These are phyloP conservation scores for Ophraella communa DNA, from an alignment of 2,888 invertebrate genomes.

Conservation along the genomic window DNA sequence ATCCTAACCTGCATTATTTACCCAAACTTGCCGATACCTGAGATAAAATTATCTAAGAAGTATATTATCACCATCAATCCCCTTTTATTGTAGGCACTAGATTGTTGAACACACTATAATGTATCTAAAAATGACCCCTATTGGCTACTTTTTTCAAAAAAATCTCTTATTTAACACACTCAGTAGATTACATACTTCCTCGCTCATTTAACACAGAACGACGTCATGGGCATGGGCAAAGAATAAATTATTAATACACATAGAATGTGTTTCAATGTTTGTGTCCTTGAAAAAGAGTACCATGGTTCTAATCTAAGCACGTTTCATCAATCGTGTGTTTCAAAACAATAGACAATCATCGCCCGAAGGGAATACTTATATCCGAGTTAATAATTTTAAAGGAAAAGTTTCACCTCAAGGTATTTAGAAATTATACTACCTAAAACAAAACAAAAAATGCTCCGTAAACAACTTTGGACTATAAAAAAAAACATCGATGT, in stretches of 20 bases:
- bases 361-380: constrained; percentile 3
- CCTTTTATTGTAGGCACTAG: no score
- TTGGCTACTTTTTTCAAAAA: no score
- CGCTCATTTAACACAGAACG: no score
- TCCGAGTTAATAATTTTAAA: constrained; percentile 1
- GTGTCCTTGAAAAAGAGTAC: constrained; percentile 14
- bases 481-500: neutral
- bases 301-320: neutral
- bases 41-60: no score
- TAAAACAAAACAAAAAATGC: neutral
- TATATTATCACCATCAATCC: no score
- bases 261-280: constrained; percentile 6
- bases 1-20: no score
- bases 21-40: no score
- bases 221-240: neutral
- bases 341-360: constrained; percentile 9
- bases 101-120: no score
- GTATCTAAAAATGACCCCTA: no score
- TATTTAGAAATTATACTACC: neutral
- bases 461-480: neutral
- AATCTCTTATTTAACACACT: no score
- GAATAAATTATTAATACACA: neutral
- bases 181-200: no score
- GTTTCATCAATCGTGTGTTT: constrained; percentile 17
- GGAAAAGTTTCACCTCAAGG: neutral